Conservation (phyloP, 2,113 vertebrate species). For the Mormyrus lacerda region DNA sequence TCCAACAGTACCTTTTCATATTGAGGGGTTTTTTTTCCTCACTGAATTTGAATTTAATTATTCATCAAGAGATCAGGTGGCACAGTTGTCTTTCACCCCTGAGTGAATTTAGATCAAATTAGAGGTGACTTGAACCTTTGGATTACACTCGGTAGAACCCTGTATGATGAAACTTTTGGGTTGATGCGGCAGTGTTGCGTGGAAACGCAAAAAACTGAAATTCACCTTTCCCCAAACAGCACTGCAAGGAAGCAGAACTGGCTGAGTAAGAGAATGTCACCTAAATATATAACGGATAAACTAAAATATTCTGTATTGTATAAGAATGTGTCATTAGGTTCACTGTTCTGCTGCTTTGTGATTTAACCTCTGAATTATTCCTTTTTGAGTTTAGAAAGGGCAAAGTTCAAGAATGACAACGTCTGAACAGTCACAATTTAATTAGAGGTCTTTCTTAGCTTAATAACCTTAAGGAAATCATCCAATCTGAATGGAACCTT, state of each 20-base stretch:
- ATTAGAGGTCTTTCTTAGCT: neutral
- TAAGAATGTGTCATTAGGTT: neutral
- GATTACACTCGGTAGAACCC: neutral
- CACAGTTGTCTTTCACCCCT: constrained; percentile 33
- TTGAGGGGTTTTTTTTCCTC: neutral
- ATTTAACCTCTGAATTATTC: neutral
- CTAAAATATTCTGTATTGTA: neutral
- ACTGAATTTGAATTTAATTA: constrained; percentile 16
- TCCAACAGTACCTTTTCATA: neutral
- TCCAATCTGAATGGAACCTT: neutral
- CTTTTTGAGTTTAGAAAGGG: neutral
- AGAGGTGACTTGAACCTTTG: constrained; percentile 34
- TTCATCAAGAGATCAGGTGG: constrained; percentile 36
- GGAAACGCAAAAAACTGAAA: neutral
- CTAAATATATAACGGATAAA: neutral
- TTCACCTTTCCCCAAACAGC: neutral
- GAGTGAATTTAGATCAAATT: constrained; percentile 32
- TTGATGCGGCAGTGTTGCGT: constrained; percentile 10
- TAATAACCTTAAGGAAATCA: neutral
- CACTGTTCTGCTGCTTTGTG: neutral
- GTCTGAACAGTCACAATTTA: neutral
- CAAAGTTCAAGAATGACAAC: neutral
- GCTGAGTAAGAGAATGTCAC: constrained; percentile 1
- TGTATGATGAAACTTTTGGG: constrained; percentile 19
- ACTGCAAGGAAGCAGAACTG: neutral